Evolutionary conservation across 1,140 invertebrate species (phyloP).

Genomic region (Nautilus pompilius): DNA sequence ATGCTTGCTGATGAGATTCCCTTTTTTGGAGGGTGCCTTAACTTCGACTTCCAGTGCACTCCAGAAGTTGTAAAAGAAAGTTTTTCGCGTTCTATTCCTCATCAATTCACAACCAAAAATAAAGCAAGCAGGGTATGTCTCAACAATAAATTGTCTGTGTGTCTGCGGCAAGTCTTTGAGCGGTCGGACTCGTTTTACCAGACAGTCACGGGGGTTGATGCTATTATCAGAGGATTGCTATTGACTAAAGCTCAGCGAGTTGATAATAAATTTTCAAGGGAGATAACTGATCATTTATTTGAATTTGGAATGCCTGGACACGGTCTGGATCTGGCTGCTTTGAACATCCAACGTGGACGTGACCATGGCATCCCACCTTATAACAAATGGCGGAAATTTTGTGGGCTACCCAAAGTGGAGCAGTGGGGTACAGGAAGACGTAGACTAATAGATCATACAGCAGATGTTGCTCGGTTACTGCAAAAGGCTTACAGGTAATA

Average conservation of each 20-base stretch:
- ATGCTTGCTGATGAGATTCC: constrained; percentile 69
- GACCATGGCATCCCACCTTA: constrained; percentile 77
- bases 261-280: constrained; percentile 17
- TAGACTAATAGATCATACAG: constrained; percentile 25
- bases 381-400: constrained; percentile 27
- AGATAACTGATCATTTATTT: constrained; percentile 28
- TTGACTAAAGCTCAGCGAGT: neutral
- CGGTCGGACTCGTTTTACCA: constrained; percentile 81
- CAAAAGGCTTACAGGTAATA: no score
- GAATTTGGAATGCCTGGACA: constrained; percentile 20
- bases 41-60: no score
- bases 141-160: no score
- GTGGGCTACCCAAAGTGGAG: constrained; percentile 10
- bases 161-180: constrained; percentile 87
- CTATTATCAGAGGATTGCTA: neutral
- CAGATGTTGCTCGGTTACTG: constrained; percentile 12
- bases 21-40: neutral
- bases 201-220: constrained; percentile 69
- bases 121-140: no score
- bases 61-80: no score
- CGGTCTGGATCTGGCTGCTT: constrained; percentile 54
- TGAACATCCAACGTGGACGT: constrained; percentile 68
- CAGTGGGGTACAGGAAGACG: neutral
- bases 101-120: no score
- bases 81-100: no score